phyloP scores from a whole-genome alignment of 2,797 vertebrate species.

The Rallus crepitans region DNA sequence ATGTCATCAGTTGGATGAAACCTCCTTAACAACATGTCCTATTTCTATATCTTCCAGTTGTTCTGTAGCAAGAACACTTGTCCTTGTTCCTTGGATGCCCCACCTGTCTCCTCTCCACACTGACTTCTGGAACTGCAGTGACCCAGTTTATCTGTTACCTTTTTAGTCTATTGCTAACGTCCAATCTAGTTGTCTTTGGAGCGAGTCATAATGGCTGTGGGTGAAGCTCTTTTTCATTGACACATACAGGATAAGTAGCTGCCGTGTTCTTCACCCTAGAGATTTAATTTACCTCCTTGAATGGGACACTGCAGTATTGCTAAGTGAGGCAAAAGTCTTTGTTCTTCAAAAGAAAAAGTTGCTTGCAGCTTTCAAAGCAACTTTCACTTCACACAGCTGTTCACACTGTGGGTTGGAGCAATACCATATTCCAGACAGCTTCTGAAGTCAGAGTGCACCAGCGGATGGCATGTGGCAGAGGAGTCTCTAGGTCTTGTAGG shows the following conservation, averaged over 20 bases:
- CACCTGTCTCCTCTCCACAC: not conserved
- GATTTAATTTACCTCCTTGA: not conserved
- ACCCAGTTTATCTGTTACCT: not conserved
- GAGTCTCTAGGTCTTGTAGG: not conserved
- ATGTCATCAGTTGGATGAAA: not conserved
- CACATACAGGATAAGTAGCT: not conserved
- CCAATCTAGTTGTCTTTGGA: not conserved
- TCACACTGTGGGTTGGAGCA: not conserved
- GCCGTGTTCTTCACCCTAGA: not conserved
- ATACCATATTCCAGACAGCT: not conserved
- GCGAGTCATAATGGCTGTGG: not conserved
- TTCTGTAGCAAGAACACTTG: not conserved
- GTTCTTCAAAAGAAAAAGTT: not conserved
- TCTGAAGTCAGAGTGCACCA: not conserved
- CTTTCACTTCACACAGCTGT: not conserved
- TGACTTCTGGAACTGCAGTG: constrained; percentile 32
- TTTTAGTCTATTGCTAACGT: not conserved
- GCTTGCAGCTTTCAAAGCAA: not conserved
- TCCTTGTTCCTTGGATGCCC: not conserved
- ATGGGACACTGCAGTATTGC: not conserved
- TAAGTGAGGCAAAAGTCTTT: not conserved
- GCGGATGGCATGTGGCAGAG: not conserved
- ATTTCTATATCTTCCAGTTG: not conserved
- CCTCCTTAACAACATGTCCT: not conserved
- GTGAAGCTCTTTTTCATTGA: not conserved